These are phyloP conservation scores for Riparia riparia DNA, from an alignment of 2,113 vertebrate species.

Conservation along the genomic window DNA sequence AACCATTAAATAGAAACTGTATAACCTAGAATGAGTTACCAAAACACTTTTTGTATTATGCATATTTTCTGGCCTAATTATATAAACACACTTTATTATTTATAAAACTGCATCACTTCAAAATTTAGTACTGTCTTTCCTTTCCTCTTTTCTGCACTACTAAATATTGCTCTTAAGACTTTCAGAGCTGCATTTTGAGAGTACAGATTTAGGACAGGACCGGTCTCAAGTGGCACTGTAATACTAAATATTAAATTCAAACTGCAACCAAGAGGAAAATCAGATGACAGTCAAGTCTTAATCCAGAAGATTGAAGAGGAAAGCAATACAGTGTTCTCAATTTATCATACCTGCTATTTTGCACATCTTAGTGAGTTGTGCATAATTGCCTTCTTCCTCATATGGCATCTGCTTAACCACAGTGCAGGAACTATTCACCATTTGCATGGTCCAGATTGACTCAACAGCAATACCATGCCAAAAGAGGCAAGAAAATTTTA, in stretches of 20 bases:
- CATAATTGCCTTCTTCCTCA: neutral
- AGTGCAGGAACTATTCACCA: neutral
- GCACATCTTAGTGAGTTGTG: neutral
- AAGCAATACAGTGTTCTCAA: neutral
- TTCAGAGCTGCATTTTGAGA: constrained; percentile 34
- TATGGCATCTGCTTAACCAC: neutral
- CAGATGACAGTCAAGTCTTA: constrained; percentile 22
- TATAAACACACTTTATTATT: constrained; percentile 39
- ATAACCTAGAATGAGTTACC: constrained; percentile 12
- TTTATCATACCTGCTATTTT: constrained; percentile 8
- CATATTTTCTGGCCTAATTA: constrained; percentile 5
- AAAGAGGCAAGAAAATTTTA: neutral
- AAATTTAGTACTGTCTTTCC: constrained; percentile 9
- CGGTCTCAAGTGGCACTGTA: constrained; percentile 45
- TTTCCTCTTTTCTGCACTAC: constrained; percentile 3
- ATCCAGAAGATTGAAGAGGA: constrained; percentile 38
- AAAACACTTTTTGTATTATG: constrained; percentile 31
- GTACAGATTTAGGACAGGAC: constrained; percentile 40
- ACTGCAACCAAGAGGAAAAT: constrained; percentile 51
- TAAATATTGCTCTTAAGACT: constrained; percentile 58
- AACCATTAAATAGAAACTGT: neutral
- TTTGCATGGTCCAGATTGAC: neutral
- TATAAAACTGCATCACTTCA: constrained; percentile 23
- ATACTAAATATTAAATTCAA: constrained; percentile 72
- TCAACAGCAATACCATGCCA: neutral